A percentile compares a stretch with the other conserved stretches of the same genome.
These are phyloP conservation scores for Anguilla megastoma DNA, from an alignment of 2,797 vertebrate species.

Conservation along the genomic window DNA sequence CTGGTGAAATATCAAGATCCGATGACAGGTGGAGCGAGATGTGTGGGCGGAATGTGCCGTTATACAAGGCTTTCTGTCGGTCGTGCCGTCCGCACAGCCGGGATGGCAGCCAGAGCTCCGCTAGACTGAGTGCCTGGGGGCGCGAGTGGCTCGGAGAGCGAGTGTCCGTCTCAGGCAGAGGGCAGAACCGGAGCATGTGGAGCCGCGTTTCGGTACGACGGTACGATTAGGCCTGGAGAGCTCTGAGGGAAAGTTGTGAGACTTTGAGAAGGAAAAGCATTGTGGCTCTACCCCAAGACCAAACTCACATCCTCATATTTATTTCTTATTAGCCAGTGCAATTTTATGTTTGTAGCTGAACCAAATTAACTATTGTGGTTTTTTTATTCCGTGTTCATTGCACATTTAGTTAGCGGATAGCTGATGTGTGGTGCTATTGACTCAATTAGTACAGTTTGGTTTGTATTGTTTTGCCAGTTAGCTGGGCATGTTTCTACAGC, in stretches of 20 bases:
- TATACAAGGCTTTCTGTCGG: neutral
- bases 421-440: too few species aligned
- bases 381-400: too few species aligned
- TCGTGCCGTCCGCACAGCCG: neutral
- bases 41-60: neutral
- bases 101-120: neutral
- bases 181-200: neutral
- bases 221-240: conserved; percentile 23
- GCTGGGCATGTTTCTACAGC: too few species aligned
- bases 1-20: neutral
- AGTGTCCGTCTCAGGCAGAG: neutral
- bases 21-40: neutral
- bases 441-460: too few species aligned
- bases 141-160: neutral
- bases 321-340: too few species aligned
- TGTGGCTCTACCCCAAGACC: too few species aligned
- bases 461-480: too few species aligned
- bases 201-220: too few species aligned
- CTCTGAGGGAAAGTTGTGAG: conserved; percentile 54
- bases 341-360: too few species aligned
- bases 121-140: neutral
- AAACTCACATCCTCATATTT: too few species aligned
- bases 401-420: too few species aligned
- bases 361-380: too few species aligned
- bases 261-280: neutral